Conservation (phyloP, 2,888 invertebrate species). For the Caenorhabditis auriculariae region DNA sequence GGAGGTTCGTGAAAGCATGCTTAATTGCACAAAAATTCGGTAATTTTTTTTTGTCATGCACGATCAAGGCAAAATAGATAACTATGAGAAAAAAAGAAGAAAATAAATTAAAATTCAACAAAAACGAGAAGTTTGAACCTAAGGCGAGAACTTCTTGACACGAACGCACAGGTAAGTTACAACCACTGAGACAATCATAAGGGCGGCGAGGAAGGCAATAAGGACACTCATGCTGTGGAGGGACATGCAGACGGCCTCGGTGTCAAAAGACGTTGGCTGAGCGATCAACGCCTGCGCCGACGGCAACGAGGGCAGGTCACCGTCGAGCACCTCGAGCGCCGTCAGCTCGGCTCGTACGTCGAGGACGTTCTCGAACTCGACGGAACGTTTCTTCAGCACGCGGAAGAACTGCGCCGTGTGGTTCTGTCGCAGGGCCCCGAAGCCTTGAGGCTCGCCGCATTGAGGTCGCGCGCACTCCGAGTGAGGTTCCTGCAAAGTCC, state of each 20-base stretch:
- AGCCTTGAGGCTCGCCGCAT: conserved; percentile 58
- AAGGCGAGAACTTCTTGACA: background rate
- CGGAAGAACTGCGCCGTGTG: conserved; percentile 41
- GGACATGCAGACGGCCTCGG: conserved; percentile 17
- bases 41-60: too few relatives aligned
- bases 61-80: too few relatives aligned
- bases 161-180: conserved; percentile 18
- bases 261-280: background rate
- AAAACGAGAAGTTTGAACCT: too few relatives aligned
- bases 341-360: conserved; percentile 61
- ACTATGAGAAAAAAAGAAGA: too few relatives aligned
- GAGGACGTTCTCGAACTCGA: conserved; percentile 47
- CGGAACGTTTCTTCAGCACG: conserved; percentile 52
- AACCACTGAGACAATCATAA: conserved; percentile 12
- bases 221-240: conserved; percentile 12
- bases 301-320: conserved; percentile 24
- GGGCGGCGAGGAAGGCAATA: conserved; percentile 7
- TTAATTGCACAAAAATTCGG: too few relatives aligned
- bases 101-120: too few relatives aligned
- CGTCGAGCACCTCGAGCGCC: conserved; percentile 55
- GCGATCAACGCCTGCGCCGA: conserved; percentile 7
- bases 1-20: too few relatives aligned
- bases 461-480: conserved; percentile 60
- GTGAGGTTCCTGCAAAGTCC: conserved; percentile 52
- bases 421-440: conserved; percentile 50